Percentiles rank a stretch among this genome's conserved stretches.
Evolutionary conservation across 2,888 invertebrate genomes (phyloP).

Genomic region (Acleris cristana): DNA sequence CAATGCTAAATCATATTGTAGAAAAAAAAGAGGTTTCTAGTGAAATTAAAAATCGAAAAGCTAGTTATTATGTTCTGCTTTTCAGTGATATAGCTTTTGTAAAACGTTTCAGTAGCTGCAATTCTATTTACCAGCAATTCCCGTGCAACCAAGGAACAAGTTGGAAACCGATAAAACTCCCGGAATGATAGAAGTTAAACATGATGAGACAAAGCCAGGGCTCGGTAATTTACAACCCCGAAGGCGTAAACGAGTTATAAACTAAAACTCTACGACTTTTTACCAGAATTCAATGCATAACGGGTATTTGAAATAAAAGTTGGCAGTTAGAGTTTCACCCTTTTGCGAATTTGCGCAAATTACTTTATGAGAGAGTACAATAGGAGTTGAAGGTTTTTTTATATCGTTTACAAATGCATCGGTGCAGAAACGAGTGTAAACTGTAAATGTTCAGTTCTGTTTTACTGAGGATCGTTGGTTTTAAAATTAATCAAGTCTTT

Average conservation of each 20-base stretch:
- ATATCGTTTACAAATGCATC: conserved; percentile 67
- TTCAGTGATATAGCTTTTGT: background rate
- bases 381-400: conserved; percentile 65
- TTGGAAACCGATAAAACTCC: background rate
- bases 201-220: conserved; percentile 15
- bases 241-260: conserved; percentile 59
- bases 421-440: conserved; percentile 47
- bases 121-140: background rate
- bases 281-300: conserved; percentile 61
- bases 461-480: background rate
- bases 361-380: conserved; percentile 77
- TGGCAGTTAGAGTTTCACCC: conserved; percentile 69
- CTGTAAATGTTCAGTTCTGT: background rate
- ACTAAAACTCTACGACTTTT: conserved; percentile 60
- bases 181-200: conserved; percentile 17
- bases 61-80: too few relatives aligned
- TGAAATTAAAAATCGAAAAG: too few relatives aligned
- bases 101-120: background rate
- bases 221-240: conserved; percentile 45
- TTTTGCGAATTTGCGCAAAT: conserved; percentile 83
- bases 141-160: background rate
- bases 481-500: too few relatives aligned
- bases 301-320: conserved; percentile 70
- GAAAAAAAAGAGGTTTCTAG: too few relatives aligned
- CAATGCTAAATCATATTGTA: too few relatives aligned